Conservation (phyloP, 2,113 vertebrate genomes). For the Alligator mississippiensis region DNA sequence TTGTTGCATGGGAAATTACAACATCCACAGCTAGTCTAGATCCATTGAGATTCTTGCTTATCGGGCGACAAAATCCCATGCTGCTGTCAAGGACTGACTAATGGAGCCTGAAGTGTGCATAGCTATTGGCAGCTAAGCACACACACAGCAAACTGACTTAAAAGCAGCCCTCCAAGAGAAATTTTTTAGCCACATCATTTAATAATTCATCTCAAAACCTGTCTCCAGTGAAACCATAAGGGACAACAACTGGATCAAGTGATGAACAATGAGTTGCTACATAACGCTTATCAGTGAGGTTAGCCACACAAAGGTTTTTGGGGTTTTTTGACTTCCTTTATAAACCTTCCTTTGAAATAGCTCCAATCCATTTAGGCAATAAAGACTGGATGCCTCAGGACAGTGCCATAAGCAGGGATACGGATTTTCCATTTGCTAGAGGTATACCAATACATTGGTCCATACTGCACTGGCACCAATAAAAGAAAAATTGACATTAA, state of each 20-base stretch:
- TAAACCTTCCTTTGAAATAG: neutral
- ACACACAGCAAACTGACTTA: neutral
- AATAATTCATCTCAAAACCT: neutral
- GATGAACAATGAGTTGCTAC: neutral
- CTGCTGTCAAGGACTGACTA: neutral
- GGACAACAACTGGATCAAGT: too few relatives aligned
- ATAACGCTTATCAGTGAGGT: too few relatives aligned
- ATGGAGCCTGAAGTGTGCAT: neutral
- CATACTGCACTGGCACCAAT: too few relatives aligned
- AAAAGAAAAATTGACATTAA: too few relatives aligned
- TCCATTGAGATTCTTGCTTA: neutral
- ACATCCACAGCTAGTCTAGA: neutral
- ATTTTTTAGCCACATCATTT: neutral
- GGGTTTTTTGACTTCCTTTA: neutral
- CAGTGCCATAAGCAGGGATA: neutral
- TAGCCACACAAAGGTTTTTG: too few relatives aligned
- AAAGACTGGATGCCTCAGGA: neutral
- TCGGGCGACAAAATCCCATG: neutral
- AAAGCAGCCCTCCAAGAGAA: neutral
- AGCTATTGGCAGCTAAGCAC: neutral
- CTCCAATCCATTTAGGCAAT: neutral
- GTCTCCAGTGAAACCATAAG: neutral
- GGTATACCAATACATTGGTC: too few relatives aligned
- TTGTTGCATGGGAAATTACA: neutral
- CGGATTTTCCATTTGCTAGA: neutral